These are phyloP conservation scores for Pseudococcus viburni DNA, from an alignment of 2,888 invertebrate genomes.

Conservation along the genomic window DNA sequence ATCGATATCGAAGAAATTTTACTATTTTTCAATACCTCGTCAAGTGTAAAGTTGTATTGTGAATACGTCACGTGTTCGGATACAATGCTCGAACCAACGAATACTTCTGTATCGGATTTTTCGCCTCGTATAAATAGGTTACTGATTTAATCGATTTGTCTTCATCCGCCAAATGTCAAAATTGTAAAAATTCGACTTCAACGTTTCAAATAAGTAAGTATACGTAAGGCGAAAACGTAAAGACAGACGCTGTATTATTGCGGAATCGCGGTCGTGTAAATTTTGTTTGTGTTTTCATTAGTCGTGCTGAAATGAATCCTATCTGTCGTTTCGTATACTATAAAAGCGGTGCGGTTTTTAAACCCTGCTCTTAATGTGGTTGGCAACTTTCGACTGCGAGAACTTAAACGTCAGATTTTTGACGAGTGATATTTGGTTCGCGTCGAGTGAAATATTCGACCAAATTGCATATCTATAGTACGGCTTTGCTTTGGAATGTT, in stretches of 20 bases:
- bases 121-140: too few relatives aligned
- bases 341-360: conserved; percentile 38
- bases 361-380: conserved; percentile 24
- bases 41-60: too few relatives aligned
- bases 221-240: not conserved
- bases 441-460: not conserved
- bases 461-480: not conserved
- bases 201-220: too few relatives aligned
- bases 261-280: conserved; percentile 19
- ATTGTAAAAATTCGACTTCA: not conserved
- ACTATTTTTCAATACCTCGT: too few relatives aligned
- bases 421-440: conserved; percentile 16
- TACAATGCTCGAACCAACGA: too few relatives aligned
- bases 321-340: not conserved
- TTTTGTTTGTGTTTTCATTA: conserved; percentile 36
- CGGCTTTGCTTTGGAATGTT: not conserved
- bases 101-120: too few relatives aligned
- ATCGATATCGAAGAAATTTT: too few relatives aligned
- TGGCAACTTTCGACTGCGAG: conserved; percentile 10
- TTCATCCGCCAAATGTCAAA: not conserved
- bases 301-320: conserved; percentile 2
- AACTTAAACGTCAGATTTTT: conserved; percentile 21
- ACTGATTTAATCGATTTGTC: too few relatives aligned
- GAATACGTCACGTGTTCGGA: too few relatives aligned
- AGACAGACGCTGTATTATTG: not conserved